phyloP scores from a whole-genome alignment of 2,888 invertebrate genomes.

The Spicauda simplicius region DNA sequence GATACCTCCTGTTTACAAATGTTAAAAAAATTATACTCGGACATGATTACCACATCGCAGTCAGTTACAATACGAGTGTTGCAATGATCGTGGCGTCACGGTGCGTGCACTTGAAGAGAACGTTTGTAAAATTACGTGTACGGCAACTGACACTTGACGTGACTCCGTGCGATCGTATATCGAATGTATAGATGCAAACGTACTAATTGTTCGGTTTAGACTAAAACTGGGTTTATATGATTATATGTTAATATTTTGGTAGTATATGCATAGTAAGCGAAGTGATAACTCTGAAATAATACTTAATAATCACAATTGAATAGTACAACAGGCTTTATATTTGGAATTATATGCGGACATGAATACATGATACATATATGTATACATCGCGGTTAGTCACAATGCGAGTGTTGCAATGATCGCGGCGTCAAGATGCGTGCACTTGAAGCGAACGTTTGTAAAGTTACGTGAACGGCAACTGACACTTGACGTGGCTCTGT shows the following conservation, averaged over 20 bases:
- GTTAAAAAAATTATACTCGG: neutral
- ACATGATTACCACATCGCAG: neutral
- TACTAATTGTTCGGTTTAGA: too few relatives aligned
- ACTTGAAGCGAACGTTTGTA: constrained; percentile 22
- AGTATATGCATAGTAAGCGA: too few relatives aligned
- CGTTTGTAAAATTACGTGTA: constrained; percentile 23
- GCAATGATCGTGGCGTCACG: constrained; percentile 12
- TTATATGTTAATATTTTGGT: too few relatives aligned
- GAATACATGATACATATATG: too few relatives aligned
- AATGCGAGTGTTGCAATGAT: constrained; percentile 1
- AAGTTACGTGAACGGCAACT: constrained; percentile 19
- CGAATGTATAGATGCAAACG: constrained; percentile 14
- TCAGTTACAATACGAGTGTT: neutral
- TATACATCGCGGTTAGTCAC: neutral
- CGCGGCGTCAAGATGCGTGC: constrained; percentile 10
- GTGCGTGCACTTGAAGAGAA: constrained; percentile 14
- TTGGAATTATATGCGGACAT: neutral
- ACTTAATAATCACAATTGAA: neutral
- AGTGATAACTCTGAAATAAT: too few relatives aligned
- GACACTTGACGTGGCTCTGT: constrained; percentile 23
- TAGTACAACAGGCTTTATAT: neutral
- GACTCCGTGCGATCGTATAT: constrained; percentile 5
- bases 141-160: constrained; percentile 24
- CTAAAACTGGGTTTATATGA: too few relatives aligned
- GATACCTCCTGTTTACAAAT: neutral